Evolutionary conservation across 2,113 vertebrate species (phyloP), one percentile per base, ranked within the genome.

Genomic region (Coreoperca whiteheadi): DNA sequence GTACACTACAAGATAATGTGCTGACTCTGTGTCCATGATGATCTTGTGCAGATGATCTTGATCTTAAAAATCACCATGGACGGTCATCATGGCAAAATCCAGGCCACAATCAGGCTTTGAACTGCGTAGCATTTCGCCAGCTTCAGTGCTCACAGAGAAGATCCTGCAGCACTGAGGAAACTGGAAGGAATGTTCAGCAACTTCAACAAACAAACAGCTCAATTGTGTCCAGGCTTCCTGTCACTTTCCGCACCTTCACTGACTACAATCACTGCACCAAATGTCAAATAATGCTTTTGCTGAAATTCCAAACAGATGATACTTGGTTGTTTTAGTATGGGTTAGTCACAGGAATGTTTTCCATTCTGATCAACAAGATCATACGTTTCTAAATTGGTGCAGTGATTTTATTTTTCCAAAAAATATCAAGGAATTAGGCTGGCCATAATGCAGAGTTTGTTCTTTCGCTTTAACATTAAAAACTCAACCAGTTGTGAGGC

Each of bases 151-250:
- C 10, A 57, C 4, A 46, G 41, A 39, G 66, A 71, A 68, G 73
- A 75, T 64, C 39, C 67, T 85, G 32, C 21, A 66, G 34, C 78
- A 48, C 57, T 65, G 39, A 84, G 56, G 65, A 88, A 89, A 82
- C 71, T 83, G 77, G 64, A 83, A 81, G 64, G 79, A 88, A 88
- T 82, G 89, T 86, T 76, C 60, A 46, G 4, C 50, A 64, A 66
- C 84, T 53, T 61, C 70, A 74, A 74, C 50, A 83, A 39, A 77
- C 77, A 85, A 89, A 87, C 76, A 75, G 61, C 76, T 85, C 86
- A 77, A 89, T 90, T 87, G 75, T 87, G 66, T 82, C 39, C 70
- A 39, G 30, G 46, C 77, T 86, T 92, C 89, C 86, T 77, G 78
- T 71, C 51, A 78, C 75, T 85, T 90, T 76, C 74, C 43, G 30